Base-by-base conservation (phyloP, 1,140 invertebrate genomes). In the Brachionus manjavacas region DNA sequence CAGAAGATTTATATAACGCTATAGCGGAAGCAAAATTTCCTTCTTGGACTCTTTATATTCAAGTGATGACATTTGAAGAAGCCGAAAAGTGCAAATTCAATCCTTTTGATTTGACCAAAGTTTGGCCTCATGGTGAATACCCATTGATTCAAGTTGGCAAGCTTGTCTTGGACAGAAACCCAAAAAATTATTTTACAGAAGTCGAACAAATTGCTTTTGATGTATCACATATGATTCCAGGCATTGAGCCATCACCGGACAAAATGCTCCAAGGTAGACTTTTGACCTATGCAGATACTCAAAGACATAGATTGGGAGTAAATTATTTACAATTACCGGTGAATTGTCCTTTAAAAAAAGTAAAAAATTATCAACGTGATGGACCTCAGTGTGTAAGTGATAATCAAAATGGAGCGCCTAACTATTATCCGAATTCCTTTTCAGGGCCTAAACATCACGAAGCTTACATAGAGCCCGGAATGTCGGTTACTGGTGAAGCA, bases 361-460 rank as follows among this genome's bases (percentile, higher is more conserved):
- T 88, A 8, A 88, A 88, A 7, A 96, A 97, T 88, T 96, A 94
- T 88, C 94, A 96, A 88, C 92, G 96, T 46, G 96, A 98, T 90
- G 96, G 96, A 2, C 91, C 92, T 8, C 88, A 89, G 86, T 88
- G 88, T 85, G 85, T 88, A 4, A 87, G 86, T 85, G 88, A 88
- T 70, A 91, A 91, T 85, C 88, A 89, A 85, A 88, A 88, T 88
- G 94, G 93, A 43, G 93, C 94, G 12, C 96, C 96, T 1, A 97
- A 97, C 89, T 98, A 98, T 88, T 96, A 92, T 91, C 97, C 97
- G 0, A 98, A 98, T 89, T 97, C 95, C 85, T 99, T 98, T 89
- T 90, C 90, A 85, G 96, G 95, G 0, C 95, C 95, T 0, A 88
- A 91, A 41, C 89, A 46, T 46, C 1, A 41, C 35, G 12, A 4